Percentiles rank a stretch among this genome's conserved stretches.
Evolutionary conservation across 2,113 vertebrate species (phyloP).

Genomic region (Sardina pilchardus): DNA sequence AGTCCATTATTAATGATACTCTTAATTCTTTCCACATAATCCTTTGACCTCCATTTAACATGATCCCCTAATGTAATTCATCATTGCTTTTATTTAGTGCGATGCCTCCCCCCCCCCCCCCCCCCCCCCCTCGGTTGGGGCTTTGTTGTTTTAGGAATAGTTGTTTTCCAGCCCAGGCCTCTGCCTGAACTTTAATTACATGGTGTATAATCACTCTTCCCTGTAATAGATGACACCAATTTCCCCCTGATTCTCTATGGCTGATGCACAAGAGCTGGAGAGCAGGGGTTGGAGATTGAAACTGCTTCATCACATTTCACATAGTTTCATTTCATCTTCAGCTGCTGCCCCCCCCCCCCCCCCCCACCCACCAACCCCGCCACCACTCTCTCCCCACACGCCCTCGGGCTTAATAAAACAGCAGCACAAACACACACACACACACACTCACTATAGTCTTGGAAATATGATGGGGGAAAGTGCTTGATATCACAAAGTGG

Average conservation of each 20-base stretch:
- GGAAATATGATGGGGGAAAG: not conserved
- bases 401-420: not conserved
- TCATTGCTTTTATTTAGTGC: conserved; percentile 38
- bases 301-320: conserved; percentile 4
- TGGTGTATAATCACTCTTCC: conserved; percentile 40
- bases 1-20: conserved; percentile 56
- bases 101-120: conserved; percentile 29
- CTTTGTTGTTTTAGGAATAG: conserved; percentile 32
- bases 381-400: not conserved
- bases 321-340: not conserved
- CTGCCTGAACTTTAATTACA: conserved; percentile 53
- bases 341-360: not conserved
- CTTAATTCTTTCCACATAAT: conserved; percentile 34
- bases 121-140: conserved; percentile 48
- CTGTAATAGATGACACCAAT: conserved; percentile 52
- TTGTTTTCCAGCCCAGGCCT: conserved; percentile 29
- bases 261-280: conserved; percentile 15
- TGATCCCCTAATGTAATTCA: conserved; percentile 36
- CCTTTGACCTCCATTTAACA: conserved; percentile 53
- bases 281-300: not conserved
- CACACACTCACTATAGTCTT: no score
- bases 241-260: conserved; percentile 50
- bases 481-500: conserved; percentile 53
- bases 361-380: conserved; percentile 7
- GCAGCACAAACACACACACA: not conserved